phyloP scores from a whole-genome alignment of 2,113 vertebrate species.

The Probosciger aterrimus region DNA sequence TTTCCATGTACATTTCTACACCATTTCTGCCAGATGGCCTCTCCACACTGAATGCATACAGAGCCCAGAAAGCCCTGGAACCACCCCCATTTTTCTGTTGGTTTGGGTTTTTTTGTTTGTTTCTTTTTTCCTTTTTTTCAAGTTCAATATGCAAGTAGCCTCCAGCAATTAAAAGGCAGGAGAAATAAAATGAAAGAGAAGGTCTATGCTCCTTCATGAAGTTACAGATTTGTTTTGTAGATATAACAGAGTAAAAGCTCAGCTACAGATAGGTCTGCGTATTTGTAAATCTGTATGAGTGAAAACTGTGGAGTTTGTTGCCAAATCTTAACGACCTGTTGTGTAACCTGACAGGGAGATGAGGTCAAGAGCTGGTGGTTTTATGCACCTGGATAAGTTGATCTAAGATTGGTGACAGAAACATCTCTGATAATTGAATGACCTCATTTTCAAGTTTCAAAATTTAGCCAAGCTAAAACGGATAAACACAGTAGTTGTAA shows the following conservation, averaged over 20 bases:
- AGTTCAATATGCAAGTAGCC: not conserved
- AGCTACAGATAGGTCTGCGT: not conserved
- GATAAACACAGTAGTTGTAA: not conserved
- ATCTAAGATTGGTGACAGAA: not conserved
- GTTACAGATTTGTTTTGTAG: not conserved
- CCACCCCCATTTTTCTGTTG: not conserved
- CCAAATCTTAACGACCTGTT: not conserved
- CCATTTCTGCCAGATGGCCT: not conserved
- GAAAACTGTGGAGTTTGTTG: not conserved
- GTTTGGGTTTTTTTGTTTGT: not conserved
- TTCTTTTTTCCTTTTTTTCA: not conserved
- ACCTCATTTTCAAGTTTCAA: not conserved
- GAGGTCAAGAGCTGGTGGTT: not conserved
- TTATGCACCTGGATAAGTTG: not conserved
- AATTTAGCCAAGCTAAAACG: not conserved
- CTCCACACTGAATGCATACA: not conserved
- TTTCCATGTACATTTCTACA: not conserved
- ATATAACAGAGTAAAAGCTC: not conserved
- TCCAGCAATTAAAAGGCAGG: not conserved
- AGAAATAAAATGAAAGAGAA: not conserved
- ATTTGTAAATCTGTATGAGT: not conserved
- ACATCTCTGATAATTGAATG: not conserved
- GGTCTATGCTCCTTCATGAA: not conserved
- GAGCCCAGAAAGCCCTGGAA: not conserved
- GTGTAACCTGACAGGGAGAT: rapidly evolving